phyloP scores from a whole-genome alignment of 2,113 vertebrate species.

The Oreochromis aureus region DNA sequence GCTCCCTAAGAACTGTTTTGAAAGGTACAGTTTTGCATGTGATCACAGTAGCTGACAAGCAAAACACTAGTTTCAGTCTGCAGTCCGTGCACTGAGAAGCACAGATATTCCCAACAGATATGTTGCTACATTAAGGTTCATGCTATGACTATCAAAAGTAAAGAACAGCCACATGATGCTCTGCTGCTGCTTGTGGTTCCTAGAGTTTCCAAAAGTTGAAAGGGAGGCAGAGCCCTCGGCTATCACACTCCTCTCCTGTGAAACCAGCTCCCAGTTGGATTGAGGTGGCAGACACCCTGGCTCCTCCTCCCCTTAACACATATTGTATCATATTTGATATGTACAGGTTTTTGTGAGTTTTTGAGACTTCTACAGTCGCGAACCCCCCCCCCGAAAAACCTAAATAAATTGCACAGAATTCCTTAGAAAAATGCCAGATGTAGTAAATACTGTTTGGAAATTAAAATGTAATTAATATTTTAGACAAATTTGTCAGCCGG shows the following conservation, averaged over 20 bases:
- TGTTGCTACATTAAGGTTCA: not conserved
- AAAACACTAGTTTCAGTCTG: not conserved
- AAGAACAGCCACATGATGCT: not conserved
- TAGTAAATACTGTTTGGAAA: not conserved
- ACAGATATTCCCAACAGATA: not conserved
- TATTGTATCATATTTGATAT: not conserved
- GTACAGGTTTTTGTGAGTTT: not conserved
- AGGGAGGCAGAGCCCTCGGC: not conserved
- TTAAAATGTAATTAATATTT: not conserved
- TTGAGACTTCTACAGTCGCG: not conserved
- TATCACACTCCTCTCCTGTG: not conserved
- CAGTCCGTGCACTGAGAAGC: not conserved
- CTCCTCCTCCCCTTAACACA: not conserved
- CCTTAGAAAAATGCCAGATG: not conserved
- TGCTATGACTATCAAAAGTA: not conserved
- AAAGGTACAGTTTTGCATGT: not conserved
- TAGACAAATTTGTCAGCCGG: not conserved
- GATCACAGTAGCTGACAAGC: not conserved
- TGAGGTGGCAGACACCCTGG: not conserved
- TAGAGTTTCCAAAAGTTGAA: not conserved
- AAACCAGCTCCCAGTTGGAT: not conserved
- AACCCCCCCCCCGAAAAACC: not conserved
- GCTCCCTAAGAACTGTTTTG: not conserved
- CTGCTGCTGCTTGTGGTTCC: not conserved
- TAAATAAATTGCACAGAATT: not conserved